These are phyloP conservation scores for Gambusia affinis DNA, from an alignment of 2,113 vertebrate genomes.

Conservation along the genomic window DNA sequence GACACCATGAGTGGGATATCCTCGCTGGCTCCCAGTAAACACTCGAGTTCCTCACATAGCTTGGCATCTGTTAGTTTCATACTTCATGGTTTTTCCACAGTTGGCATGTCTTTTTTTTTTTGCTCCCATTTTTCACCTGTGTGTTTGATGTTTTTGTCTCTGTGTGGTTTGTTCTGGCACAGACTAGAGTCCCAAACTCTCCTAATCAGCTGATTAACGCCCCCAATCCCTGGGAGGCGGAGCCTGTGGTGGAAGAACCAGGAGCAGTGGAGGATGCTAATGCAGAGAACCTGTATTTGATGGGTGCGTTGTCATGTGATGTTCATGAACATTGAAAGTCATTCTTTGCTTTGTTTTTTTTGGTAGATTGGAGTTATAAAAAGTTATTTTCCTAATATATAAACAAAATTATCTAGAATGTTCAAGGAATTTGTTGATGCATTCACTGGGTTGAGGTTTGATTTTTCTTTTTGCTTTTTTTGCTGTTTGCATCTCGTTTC, in stretches of 20 bases:
- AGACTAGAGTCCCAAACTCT: constrained; percentile 78
- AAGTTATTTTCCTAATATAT: no score
- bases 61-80: constrained; percentile 86
- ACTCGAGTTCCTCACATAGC: constrained; percentile 93
- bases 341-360: no score
- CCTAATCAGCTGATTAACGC: constrained; percentile 83
- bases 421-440: no score
- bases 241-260: constrained; percentile 82
- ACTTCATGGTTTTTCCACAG: background rate
- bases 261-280: constrained; percentile 83
- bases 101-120: background rate
- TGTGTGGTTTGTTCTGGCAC: constrained; percentile 2
- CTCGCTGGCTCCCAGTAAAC: constrained; percentile 94
- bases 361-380: no score
- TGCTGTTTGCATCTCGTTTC: no score
- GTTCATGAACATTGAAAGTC: background rate
- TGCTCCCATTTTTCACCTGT: background rate
- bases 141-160: constrained; percentile 2
- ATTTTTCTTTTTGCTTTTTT: no score
- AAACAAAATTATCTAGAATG: no score
- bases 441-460: no score
- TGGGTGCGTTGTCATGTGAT: constrained; percentile 78
- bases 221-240: constrained; percentile 84
- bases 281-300: constrained; percentile 92
- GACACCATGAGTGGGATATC: constrained; percentile 95